Evolutionary conservation across 2,113 vertebrate species (phyloP).

Genomic region (Bujurquina vittata): DNA sequence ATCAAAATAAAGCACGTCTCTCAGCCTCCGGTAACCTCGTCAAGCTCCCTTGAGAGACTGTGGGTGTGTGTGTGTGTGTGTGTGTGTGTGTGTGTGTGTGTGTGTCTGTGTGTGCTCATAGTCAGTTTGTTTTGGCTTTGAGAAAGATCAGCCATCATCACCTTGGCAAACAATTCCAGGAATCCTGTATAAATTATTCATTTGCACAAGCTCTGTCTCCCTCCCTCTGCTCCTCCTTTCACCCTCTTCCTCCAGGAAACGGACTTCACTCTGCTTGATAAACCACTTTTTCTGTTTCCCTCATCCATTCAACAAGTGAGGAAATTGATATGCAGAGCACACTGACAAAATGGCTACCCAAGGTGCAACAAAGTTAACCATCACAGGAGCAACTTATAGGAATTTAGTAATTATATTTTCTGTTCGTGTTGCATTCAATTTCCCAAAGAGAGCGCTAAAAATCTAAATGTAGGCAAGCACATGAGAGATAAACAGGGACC

Average conservation of each 20-base stretch:
- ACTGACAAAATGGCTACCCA: conserved; percentile 38
- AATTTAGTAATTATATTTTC: not conserved
- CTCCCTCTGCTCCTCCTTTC: conserved; percentile 37
- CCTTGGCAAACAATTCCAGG: conserved; percentile 85
- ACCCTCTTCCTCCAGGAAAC: conserved; percentile 61
- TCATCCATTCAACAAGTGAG: conserved; percentile 51
- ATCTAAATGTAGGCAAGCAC: conserved; percentile 20
- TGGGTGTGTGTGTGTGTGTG: conserved; percentile 32
- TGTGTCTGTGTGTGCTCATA: conserved; percentile 59
- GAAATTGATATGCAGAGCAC: conserved; percentile 16
- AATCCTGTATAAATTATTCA: conserved; percentile 85
- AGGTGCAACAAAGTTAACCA: not conserved
- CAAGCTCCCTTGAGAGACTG: conserved; percentile 51
- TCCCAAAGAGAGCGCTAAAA: not conserved
- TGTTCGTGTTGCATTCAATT: conserved; percentile 5
- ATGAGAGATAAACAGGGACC: conserved; percentile 41
- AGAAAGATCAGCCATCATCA: conserved; percentile 83
- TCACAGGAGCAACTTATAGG: not conserved
- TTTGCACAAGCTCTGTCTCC: conserved; percentile 73
- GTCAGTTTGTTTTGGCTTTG: conserved; percentile 82
- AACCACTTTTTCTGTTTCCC: conserved; percentile 37
- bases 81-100: conserved; percentile 50
- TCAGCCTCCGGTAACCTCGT: conserved; percentile 58
- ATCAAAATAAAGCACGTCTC: conserved; percentile 67
- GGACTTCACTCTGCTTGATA: conserved; percentile 35